These are phyloP conservation scores for Cryptoprocta ferox DNA, from an alignment of 2,797 vertebrate species.

Conservation along the genomic window DNA sequence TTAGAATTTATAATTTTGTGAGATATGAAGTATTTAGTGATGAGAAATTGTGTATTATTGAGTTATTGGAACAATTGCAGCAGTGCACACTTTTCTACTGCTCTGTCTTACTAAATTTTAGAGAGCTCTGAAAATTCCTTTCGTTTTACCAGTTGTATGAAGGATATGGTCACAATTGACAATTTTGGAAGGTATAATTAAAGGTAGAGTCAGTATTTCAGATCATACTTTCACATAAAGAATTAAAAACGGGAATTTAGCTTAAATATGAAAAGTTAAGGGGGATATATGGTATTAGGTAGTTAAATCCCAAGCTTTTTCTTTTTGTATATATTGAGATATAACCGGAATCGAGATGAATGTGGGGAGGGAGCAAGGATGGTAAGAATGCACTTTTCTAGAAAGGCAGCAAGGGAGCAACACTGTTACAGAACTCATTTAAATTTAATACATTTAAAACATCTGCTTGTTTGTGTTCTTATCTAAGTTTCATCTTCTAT, in stretches of 20 bases:
- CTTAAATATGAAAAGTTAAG: background rate
- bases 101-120: slow-evolving; percentile 11
- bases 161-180: background rate
- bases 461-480: background rate
- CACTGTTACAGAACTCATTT: background rate
- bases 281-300: background rate
- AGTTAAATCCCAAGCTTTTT: background rate
- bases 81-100: background rate
- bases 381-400: background rate
- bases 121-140: background rate
- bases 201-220: slow-evolving; percentile 6
- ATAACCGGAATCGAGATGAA: background rate
- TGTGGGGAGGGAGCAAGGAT: background rate
- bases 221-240: background rate
- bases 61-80: background rate
- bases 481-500: background rate
- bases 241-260: slow-evolving; percentile 22
- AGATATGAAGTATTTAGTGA: background rate
- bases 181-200: background rate
- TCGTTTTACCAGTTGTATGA: background rate
- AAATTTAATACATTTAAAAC: background rate
- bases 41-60: background rate
- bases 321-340: background rate
- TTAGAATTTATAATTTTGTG: slow-evolving; percentile 48
- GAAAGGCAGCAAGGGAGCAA: background rate